Evolutionary conservation across 30 jellyfish, hydroid and myxozoan genomes (phyloP).

Genomic region (Cassiopea xamachana): DNA sequence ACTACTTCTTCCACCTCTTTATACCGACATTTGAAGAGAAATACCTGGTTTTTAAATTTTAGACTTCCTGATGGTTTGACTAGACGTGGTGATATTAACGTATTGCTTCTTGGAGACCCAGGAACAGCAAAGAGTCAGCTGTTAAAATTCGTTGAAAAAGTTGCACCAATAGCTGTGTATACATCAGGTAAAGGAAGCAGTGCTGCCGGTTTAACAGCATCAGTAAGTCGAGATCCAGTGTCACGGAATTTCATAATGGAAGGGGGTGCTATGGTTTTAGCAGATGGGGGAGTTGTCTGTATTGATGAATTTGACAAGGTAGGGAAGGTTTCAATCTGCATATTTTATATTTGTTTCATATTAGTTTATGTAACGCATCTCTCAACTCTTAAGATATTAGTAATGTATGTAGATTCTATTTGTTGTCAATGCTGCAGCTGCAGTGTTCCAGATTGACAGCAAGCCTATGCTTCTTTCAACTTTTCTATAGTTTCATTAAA

Average conservation of each 20-base stretch:
- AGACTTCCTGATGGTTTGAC: conserved; percentile 99
- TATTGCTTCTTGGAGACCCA: conserved; percentile 99
- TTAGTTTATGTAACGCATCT: too few relatives aligned
- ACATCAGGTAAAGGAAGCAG: conserved; percentile 99
- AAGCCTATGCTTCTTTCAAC: too few relatives aligned
- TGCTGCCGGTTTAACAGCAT: conserved; percentile 99
- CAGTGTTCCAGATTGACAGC: too few relatives aligned
- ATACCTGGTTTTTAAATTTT: neutral
- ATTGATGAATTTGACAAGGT: conserved; percentile 99
- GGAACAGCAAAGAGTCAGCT: conserved; percentile 99
- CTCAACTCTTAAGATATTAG: too few relatives aligned
- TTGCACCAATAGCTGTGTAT: conserved; percentile 98
- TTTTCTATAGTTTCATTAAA: too few relatives aligned
- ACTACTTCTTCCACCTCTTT: too few relatives aligned
- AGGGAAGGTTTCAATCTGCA: neutral
- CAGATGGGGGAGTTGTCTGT: conserved; percentile 99
- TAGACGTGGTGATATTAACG: conserved; percentile 99
- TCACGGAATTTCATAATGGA: conserved; percentile 98
- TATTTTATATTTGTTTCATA: too few relatives aligned
- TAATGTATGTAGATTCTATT: too few relatives aligned
- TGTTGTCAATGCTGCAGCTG: too few relatives aligned
- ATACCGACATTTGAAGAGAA: too few relatives aligned
- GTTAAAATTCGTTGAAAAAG: conserved; percentile 98
- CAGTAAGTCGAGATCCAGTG: conserved; percentile 95
- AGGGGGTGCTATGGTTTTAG: conserved; percentile 99